Conservation (phyloP, 2,888 invertebrate species). For the Machimus rusticus region DNA sequence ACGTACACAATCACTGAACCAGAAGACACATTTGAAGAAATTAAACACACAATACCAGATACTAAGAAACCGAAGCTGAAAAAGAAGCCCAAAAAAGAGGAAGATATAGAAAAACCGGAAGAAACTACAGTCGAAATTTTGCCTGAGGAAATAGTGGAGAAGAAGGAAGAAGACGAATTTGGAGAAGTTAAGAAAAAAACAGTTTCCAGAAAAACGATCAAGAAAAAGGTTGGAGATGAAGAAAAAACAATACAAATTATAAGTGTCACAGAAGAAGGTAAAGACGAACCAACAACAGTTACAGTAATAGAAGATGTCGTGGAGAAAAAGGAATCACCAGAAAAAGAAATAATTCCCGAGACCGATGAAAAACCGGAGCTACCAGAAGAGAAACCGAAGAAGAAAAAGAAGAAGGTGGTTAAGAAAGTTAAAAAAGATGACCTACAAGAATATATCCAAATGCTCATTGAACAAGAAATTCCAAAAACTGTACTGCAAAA, state of each 20-base stretch:
- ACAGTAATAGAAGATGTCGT: conserved; percentile 52
- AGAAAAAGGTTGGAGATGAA: conserved; percentile 54
- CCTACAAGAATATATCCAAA: conserved; percentile 60
- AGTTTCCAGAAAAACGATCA: conserved; percentile 55
- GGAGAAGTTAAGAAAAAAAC: conserved; percentile 52
- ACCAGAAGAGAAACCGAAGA: conserved; percentile 47
- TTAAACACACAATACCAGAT: conserved; percentile 56
- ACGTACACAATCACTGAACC: conserved; percentile 62
- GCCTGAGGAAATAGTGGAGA: conserved; percentile 54
- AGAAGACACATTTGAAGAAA: conserved; percentile 61
- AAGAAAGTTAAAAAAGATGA: conserved; percentile 58
- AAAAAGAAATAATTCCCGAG: conserved; percentile 40
- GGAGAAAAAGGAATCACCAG: conserved; percentile 47
- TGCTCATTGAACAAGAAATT: conserved; percentile 61
- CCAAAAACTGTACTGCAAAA: conserved; percentile 53
- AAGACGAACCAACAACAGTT: conserved; percentile 55
- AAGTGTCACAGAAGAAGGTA: conserved; percentile 53
- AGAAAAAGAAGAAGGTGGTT: conserved; percentile 54
- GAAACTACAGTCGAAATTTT: conserved; percentile 53
- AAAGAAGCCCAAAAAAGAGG: conserved; percentile 17
- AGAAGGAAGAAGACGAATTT: conserved; percentile 49
- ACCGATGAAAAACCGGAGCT: conserved; percentile 45
- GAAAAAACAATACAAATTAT: conserved; percentile 55
- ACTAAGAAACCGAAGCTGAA: conserved; percentile 50
- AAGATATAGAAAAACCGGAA: conserved; percentile 51